Conservation (phyloP, 1,140 invertebrate species). For the Panulirus ornatus region DNA sequence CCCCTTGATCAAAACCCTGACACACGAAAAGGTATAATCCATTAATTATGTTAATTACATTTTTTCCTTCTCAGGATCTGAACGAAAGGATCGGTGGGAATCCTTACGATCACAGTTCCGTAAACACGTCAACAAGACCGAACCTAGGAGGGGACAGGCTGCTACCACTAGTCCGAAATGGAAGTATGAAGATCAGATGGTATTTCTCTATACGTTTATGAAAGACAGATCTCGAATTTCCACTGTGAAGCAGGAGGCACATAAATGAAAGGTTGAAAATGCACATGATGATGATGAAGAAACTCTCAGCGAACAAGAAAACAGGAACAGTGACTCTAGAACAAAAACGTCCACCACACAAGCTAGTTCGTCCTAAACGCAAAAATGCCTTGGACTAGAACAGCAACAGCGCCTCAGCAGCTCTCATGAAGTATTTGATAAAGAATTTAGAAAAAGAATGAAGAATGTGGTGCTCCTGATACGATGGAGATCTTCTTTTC, state of each 20-base stretch:
- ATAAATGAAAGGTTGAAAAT: conserved; percentile 21
- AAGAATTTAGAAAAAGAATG: conserved; percentile 13
- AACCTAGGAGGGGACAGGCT: conserved; percentile 32
- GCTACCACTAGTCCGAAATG: conserved; percentile 25
- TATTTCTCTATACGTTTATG: conserved; percentile 29
- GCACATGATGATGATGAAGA: conserved; percentile 30
- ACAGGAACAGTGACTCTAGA: conserved; percentile 13
- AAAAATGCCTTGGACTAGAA: conserved; percentile 33
- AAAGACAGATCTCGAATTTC: conserved; percentile 13
- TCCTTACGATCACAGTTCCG: conserved; percentile 45
- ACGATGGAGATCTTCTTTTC: conserved; percentile 63
- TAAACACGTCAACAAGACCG: conserved; percentile 30
- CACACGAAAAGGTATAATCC: no score
- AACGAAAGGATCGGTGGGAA: conserved; percentile 34
- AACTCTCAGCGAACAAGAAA: no score
- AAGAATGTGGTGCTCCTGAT: conserved; percentile 30
- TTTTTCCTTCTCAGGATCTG: conserved; percentile 14
- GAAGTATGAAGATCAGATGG: conserved; percentile 26
- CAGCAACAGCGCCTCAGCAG: conserved; percentile 44
- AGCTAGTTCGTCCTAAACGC: conserved; percentile 26
- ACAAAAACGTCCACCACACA: conserved; percentile 1
- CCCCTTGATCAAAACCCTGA: conserved; percentile 31
- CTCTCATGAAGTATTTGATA: conserved; percentile 37
- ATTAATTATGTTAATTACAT: not conserved
- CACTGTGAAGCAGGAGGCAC: conserved; percentile 9